Percentiles rank a stretch among this genome's conserved stretches.
phyloP scores from a whole-genome alignment of 2,113 vertebrate species.

The Antechinus stuartii region DNA sequence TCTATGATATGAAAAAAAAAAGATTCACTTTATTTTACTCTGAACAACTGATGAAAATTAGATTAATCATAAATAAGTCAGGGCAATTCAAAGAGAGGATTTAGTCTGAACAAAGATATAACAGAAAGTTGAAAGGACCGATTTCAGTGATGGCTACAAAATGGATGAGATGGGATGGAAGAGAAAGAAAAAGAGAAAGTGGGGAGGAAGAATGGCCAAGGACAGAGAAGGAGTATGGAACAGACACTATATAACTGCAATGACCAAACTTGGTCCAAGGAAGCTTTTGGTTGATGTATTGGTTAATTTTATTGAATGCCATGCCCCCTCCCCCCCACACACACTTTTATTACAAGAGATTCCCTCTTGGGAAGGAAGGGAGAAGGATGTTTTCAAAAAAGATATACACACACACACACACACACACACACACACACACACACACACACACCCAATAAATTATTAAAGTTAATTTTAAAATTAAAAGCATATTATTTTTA shows the following conservation, averaged over 20 bases:
- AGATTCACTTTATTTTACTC: not conserved
- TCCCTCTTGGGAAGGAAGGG: not conserved
- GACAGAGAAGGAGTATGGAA: not conserved
- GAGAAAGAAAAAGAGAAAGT: not conserved
- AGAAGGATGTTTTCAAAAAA: slow-evolving; percentile 2
- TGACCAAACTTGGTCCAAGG: not conserved
- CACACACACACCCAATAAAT: not conserved
- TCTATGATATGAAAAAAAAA: not conserved
- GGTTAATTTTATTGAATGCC: not conserved
- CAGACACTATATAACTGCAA: not conserved
- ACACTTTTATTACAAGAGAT: not conserved
- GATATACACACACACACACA: not conserved
- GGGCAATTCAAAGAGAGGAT: not conserved
- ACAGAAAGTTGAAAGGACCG: not conserved
- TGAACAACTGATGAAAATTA: not conserved
- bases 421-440: too few species aligned
- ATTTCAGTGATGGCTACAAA: not conserved
- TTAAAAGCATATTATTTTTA: not conserved
- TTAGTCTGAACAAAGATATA: not conserved
- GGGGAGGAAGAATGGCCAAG: not conserved
- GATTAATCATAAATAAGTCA: not conserved
- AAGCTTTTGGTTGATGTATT: not conserved
- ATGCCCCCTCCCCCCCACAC: fast-evolving
- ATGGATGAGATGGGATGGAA: not conserved
- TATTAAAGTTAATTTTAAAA: not conserved